Conservation (phyloP, 2,888 invertebrate species). For the Drosophila peninsularis region DNA sequence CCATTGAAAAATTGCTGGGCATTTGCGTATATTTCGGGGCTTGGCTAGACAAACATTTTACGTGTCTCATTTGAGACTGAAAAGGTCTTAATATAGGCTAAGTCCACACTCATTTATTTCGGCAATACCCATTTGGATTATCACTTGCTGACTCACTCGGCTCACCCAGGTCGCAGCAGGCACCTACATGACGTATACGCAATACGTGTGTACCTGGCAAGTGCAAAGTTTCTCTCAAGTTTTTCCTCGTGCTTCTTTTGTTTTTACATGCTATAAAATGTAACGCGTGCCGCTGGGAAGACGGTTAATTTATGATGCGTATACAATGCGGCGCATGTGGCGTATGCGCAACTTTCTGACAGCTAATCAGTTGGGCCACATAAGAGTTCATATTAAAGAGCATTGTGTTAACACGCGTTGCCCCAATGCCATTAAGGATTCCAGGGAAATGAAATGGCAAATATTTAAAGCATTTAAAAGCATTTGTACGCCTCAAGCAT, state of each 20-base stretch:
- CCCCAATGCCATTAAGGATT: conserved; percentile 3
- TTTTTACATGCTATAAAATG: conserved; percentile 33
- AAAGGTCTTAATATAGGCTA: conserved; percentile 40
- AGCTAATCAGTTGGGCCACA: conserved; percentile 22
- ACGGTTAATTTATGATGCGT: conserved; percentile 37
- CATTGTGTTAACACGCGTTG: conserved; percentile 22
- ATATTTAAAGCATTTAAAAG: conserved; percentile 19
- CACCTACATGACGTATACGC: conserved; percentile 13
- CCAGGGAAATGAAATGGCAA: not conserved
- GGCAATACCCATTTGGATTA: conserved; percentile 33
- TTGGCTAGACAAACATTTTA: conserved; percentile 56
- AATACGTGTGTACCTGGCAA: conserved; percentile 20
- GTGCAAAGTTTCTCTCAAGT: conserved; percentile 27
- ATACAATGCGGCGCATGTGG: conserved; percentile 35
- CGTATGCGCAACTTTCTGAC: conserved; percentile 44
- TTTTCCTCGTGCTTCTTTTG: conserved; percentile 3
- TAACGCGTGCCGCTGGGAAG: conserved; percentile 40
- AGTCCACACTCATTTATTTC: conserved; percentile 42
- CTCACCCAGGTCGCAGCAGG: not conserved
- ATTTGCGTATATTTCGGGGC: conserved; percentile 40
- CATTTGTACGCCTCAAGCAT: conserved; percentile 4
- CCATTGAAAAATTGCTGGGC: conserved; percentile 49
- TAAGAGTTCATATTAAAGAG: conserved; percentile 8
- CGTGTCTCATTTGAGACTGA: conserved; percentile 47
- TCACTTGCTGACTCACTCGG: conserved; percentile 7